Evolutionary conservation across 2,797 vertebrate genomes (phyloP).

Genomic region (Pipistrellus pipistrellus): DNA sequence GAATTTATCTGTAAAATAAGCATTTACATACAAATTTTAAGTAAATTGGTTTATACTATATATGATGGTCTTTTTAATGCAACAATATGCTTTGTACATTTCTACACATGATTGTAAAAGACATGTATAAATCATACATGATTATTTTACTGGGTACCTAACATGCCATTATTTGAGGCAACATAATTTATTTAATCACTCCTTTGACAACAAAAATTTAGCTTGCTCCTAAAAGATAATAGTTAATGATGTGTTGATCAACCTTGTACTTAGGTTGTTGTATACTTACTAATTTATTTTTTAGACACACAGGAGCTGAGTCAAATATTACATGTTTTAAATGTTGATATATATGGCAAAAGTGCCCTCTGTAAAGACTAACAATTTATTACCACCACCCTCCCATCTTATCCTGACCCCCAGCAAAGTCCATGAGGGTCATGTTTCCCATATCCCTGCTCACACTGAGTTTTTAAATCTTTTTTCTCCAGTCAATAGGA

Average conservation of each 20-base stretch:
- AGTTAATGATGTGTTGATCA: background rate
- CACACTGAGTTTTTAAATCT: background rate
- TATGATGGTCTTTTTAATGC: background rate
- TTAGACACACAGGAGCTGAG: background rate
- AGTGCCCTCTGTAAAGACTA: background rate
- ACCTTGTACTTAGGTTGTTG: background rate
- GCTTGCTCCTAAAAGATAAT: background rate
- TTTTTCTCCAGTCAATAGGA: background rate
- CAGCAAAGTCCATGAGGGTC: background rate
- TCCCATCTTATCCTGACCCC: background rate
- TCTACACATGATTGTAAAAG: background rate
- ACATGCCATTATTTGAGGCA: background rate
- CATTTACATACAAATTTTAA: slow-evolving; percentile 8
- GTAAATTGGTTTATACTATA: background rate
- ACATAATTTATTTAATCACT: background rate
- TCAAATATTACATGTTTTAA: slow-evolving; percentile 29
- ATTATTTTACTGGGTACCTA: background rate
- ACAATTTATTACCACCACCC: background rate
- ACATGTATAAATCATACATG: background rate
- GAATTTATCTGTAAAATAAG: background rate
- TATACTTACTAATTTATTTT: background rate
- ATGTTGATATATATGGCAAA: background rate
- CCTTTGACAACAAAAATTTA: slow-evolving; percentile 6
- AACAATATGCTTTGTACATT: background rate
- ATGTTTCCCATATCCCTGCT: background rate